Evolutionary conservation across 2,113 vertebrate genomes (phyloP), one percentile per base, ranked within the genome.

Genomic region (Melanocharis versteri): DNA sequence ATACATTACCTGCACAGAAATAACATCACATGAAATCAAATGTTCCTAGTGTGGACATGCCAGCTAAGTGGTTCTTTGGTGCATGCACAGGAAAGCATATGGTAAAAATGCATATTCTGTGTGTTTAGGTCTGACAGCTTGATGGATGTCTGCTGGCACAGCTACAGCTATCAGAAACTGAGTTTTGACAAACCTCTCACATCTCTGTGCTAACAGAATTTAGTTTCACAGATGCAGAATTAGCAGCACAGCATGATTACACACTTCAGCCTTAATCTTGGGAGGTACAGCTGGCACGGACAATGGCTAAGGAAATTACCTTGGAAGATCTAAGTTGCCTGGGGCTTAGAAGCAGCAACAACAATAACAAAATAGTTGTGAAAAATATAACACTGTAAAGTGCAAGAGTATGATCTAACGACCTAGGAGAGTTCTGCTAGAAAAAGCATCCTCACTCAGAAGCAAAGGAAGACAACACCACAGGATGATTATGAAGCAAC

Each of bases 221-320:
- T 50, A 40, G 88, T 48, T 94, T 64, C 90, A 88, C 95, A 93
- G 92, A 93, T 85, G 90, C 79, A 97, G 94, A 93, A 88, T 90
- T 92, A 92, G 80, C 90, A 92, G 77, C 95, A 77, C 90, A 93
- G 91, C 68, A 81, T 40, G 89, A 90, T 81, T 72, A 81, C 71
- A 92, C 71, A 35, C 83, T 83, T 56, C 76, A 93, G 79, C 85
- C 78, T 88, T 81, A 65, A 94, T 90, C 72, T 75, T 64, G 83
- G 68, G 89, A 93, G 60, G 79, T 93, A 64, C 39, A 80, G 68
- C 58, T 93, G 90, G 94, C 92, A 94, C 9, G 44, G 81, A 56
- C 64, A 90, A 92, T 2, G 13, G 83, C 33, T 75, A 66, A 95
- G 35, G 80, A 89, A 91, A 87, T 62, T 79, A 81, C 3, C 1